A percentile compares a stretch with the other conserved stretches of the same genome.
Evolutionary conservation across 2,888 invertebrate species (phyloP).

Genomic region (Callyntrura sp.): DNA sequence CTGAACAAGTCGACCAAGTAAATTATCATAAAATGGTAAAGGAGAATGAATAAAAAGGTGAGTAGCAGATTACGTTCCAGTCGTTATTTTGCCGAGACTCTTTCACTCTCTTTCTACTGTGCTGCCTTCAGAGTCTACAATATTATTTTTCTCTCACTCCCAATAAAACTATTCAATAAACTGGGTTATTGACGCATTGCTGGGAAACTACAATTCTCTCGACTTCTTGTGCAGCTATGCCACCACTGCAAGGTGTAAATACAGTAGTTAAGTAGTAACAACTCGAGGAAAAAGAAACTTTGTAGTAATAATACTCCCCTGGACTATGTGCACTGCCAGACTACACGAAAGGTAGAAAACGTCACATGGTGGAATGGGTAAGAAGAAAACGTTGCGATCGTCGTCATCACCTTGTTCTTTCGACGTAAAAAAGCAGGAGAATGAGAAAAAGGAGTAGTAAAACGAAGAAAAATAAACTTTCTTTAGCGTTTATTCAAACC

Average conservation of each 20-base stretch:
- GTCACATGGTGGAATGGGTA: too few relatives aligned
- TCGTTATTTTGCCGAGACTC: conserved; percentile 6
- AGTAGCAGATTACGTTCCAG: conserved; percentile 4
- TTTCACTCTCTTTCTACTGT: too few relatives aligned
- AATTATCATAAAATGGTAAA: conserved; percentile 49
- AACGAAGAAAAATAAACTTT: not conserved
- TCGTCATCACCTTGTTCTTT: too few relatives aligned
- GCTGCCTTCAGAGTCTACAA: too few relatives aligned
- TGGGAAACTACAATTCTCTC: conserved; percentile 44
- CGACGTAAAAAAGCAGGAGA: too few relatives aligned
- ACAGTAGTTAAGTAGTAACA: not conserved
- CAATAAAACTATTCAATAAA: conserved; percentile 44
- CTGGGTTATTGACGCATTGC: conserved; percentile 64
- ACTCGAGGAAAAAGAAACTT: not conserved
- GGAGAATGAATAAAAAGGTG: conserved; percentile 18
- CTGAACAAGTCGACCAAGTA: conserved; percentile 16
- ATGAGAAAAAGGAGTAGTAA: too few relatives aligned
- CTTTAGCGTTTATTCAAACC: conserved; percentile 16
- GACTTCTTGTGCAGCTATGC: not conserved
- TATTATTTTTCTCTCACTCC: conserved; percentile 30
- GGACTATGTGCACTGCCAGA: not conserved
- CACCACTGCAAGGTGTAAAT: too few relatives aligned
- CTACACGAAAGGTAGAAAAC: too few relatives aligned
- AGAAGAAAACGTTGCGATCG: not conserved
- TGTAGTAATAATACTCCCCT: not conserved